Evolutionary conservation across 2,888 invertebrate genomes (phyloP).

Genomic region (Geotrupes spiniger): DNA sequence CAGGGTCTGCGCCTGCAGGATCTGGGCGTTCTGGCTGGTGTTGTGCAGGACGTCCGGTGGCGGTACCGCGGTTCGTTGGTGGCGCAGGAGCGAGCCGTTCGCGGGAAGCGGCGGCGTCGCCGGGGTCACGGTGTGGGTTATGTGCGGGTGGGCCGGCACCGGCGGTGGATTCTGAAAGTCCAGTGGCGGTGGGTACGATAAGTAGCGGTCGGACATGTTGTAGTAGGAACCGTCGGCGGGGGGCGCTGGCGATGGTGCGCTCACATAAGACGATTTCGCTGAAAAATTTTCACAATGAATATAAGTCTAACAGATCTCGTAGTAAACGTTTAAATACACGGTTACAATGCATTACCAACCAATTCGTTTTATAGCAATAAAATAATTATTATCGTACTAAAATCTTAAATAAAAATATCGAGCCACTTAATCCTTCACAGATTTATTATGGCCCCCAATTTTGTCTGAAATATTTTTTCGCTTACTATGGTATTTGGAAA

Average conservation of each 20-base stretch:
- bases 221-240: slow-evolving; percentile 77
- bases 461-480: too few species aligned
- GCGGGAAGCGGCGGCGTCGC: slow-evolving; percentile 42
- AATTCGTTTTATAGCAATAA: too few species aligned
- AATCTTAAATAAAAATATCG: too few species aligned
- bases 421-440: too few species aligned
- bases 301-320: too few species aligned
- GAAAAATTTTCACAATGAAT: slow-evolving; percentile 29
- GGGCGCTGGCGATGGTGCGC: slow-evolving; percentile 70
- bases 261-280: slow-evolving; percentile 63
- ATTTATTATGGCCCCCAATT: too few species aligned
- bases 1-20: slow-evolving; percentile 49
- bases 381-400: too few species aligned
- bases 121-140: slow-evolving; percentile 52
- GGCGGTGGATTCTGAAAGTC: slow-evolving; percentile 61
- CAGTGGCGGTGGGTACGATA: slow-evolving; percentile 74
- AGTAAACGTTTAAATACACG: too few species aligned
- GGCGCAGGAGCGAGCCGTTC: slow-evolving; percentile 47
- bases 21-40: slow-evolving; percentile 49
- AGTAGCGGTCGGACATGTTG: slow-evolving; percentile 78
- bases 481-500: too few species aligned
- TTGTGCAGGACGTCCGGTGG: slow-evolving; percentile 51
- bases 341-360: too few species aligned
- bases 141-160: slow-evolving; percentile 54
- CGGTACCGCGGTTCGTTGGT: slow-evolving; percentile 41